Percentiles rank a stretch among this genome's conserved stretches.
phyloP scores from a whole-genome alignment of 2,888 invertebrate genomes.

The Melikaiella ostensackeni region DNA sequence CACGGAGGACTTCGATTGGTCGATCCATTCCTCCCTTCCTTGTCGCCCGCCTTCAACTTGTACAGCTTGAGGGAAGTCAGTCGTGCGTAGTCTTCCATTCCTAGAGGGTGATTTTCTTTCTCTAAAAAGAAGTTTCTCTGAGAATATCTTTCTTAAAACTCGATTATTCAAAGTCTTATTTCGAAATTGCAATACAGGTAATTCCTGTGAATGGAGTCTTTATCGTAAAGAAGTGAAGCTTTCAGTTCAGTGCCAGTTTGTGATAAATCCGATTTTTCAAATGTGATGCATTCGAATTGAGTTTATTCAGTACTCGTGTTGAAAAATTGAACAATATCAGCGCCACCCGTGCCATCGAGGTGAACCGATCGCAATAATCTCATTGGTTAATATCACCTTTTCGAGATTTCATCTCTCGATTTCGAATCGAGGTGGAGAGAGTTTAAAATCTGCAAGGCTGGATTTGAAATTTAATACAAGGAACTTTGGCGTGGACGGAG shows the following conservation, averaged over 20 bases:
- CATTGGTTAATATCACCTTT: background rate
- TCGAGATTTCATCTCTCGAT: background rate
- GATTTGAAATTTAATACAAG: slow-evolving; percentile 8
- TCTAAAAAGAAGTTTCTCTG: background rate
- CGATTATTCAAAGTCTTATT: background rate
- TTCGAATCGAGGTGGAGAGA: background rate
- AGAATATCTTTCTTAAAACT: background rate
- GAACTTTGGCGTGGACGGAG: background rate
- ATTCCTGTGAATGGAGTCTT: background rate
- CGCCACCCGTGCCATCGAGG: background rate
- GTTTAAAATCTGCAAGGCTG: background rate
- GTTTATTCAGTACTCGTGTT: background rate
- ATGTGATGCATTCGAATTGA: background rate
- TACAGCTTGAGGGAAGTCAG: background rate
- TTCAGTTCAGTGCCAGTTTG: background rate
- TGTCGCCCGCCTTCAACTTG: background rate
- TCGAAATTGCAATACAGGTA: background rate
- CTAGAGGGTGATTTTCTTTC: background rate
- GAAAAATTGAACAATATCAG: background rate
- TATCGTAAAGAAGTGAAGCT: background rate
- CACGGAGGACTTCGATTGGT: slow-evolving; percentile 5
- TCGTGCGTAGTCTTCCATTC: slow-evolving; percentile 20
- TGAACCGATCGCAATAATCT: background rate
- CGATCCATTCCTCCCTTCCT: background rate
- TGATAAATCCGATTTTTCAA: background rate